Base-by-base conservation (phyloP, 2,113 vertebrate genomes). In the Petrocephalus microphthalmus region DNA sequence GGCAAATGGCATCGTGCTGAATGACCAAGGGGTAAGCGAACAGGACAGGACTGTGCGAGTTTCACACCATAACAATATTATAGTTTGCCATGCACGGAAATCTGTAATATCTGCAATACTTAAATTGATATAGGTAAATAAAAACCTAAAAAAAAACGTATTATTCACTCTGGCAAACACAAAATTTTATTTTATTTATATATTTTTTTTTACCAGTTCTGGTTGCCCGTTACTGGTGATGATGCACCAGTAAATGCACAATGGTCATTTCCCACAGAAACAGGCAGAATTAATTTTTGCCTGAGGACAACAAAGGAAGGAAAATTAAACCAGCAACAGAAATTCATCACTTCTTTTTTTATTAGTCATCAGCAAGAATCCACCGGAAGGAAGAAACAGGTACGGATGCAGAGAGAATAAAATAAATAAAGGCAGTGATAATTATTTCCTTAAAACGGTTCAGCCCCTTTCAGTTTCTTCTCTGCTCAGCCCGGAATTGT, bases 401-500 rank as follows among this genome's bases (percentile, higher is more conserved):
- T 57, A 83, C 52, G 25, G 52, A 81, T 47, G 52, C 82, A 42
- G 71, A 49, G n/a, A 20, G 54, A 60, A 47, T 57, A 56, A 83
- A 88, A 88, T 86, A 86, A 74, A 89, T 86, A 45, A 89, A 86
- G 20, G 29, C n/a, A 15, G 19, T n/a, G 51, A 64, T 56, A 84
- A 74, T 78, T 86, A 56, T 78, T 89, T 85, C 67, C 3, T 53
- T 57, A 20, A 54, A 71, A 22, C 17, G 13, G 60, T 19, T 87
- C 37, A 71, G 57, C 54, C 57, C 60, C 49, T 51, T 51, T 78
- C 45, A 3, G 19, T 84, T 89, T 74, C 42, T 25, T 20, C 83
- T 52, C 60, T 56, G 45, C 60, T 86, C 33, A 51, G 88, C 88
- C 54, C 51, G 53, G 83, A 25, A 37, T 42, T 54, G 4, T 53